Percentiles rank a stretch among this genome's conserved stretches.
Conservation (phyloP, 2,113 vertebrate genomes). For the Pygoscelis antarcticus region DNA sequence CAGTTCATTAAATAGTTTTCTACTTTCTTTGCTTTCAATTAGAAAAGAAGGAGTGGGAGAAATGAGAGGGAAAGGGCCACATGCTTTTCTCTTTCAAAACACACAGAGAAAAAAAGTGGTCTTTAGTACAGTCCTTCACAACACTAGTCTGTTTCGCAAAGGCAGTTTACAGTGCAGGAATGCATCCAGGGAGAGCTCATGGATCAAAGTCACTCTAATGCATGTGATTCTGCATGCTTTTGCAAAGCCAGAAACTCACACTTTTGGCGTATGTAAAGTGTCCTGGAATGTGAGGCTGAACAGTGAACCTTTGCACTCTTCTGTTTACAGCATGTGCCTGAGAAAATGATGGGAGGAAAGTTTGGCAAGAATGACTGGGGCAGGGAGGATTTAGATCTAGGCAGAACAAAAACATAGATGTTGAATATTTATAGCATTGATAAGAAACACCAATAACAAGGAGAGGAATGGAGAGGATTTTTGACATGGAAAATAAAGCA, state of each 20-base stretch:
- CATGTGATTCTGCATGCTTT: neutral
- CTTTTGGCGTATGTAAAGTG: neutral
- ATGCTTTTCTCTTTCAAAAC: neutral
- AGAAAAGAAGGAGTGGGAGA: neutral
- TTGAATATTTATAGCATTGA: neutral
- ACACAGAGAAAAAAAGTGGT: neutral
- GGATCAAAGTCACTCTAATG: neutral
- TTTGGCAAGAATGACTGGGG: neutral
- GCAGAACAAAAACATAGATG: neutral
- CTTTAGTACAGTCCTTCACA: neutral
- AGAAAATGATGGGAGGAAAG: neutral
- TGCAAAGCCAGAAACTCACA: conserved; percentile 7
- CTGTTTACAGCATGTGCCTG: neutral
- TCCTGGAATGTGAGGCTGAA: conserved; percentile 19
- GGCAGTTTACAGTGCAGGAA: neutral
- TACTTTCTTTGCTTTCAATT: neutral
- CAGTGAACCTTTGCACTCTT: conserved; percentile 25
- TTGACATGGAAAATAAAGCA: neutral
- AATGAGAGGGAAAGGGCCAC: neutral
- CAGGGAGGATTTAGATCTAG: neutral
- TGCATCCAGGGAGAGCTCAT: neutral
- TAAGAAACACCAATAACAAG: neutral
- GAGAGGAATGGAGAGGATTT: neutral
- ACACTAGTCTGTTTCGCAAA: neutral
- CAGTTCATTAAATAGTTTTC: neutral